phyloP scores from a whole-genome alignment of 1,140 invertebrate species.

The Leptinotarsa texana region DNA sequence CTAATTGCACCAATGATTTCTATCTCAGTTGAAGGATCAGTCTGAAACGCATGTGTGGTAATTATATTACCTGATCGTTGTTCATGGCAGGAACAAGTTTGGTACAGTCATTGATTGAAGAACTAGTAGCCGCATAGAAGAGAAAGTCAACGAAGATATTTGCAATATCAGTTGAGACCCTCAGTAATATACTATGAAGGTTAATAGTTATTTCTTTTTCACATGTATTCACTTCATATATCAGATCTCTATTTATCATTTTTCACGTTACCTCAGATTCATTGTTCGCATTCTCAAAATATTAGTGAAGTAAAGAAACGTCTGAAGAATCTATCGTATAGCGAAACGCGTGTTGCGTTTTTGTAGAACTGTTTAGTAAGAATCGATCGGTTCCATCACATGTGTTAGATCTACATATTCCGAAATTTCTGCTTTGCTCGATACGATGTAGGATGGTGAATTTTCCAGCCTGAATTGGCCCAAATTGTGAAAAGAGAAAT shows the following conservation, averaged over 20 bases:
- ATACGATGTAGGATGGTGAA: no score
- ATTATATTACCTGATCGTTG: neutral
- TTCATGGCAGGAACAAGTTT: neutral
- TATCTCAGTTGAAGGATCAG: neutral
- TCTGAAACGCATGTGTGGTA: neutral
- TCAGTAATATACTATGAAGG: neutral
- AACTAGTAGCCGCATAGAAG: neutral
- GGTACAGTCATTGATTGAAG: neutral
- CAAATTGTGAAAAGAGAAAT: no score
- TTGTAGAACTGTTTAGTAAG: no score
- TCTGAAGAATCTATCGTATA: no score
- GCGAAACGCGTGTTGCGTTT: no score
- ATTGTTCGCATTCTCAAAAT: neutral
- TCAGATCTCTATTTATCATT: neutral
- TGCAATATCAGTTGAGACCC: neutral
- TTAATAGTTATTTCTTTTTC: neutral
- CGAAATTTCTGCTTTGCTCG: no score
- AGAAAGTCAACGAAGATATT: neutral
- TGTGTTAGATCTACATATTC: no score
- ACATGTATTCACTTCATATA: neutral
- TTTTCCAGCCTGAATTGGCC: no score
- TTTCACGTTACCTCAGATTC: neutral
- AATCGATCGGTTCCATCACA: no score
- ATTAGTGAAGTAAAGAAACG: no score
- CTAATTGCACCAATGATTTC: neutral